These are phyloP conservation scores for Parambassis ranga DNA, from an alignment of 2,797 vertebrate genomes.

Conservation along the genomic window DNA sequence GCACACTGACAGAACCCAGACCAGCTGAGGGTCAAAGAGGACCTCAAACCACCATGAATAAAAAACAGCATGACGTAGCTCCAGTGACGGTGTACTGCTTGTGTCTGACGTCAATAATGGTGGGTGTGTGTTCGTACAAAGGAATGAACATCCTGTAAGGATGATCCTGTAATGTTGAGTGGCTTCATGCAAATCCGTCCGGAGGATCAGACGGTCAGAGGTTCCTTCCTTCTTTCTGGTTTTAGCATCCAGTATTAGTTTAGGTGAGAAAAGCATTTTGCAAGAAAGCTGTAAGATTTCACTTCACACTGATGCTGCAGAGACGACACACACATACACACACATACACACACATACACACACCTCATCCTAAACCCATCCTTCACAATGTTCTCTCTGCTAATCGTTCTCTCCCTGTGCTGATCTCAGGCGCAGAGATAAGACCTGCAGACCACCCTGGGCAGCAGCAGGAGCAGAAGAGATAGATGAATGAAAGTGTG, in stretches of 20 bases:
- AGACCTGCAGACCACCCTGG: conserved; percentile 5
- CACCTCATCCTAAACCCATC: neutral
- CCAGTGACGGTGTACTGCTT: too few species aligned
- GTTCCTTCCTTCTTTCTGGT: conserved; percentile 23
- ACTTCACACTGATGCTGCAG: neutral
- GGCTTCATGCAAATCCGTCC: conserved; percentile 4
- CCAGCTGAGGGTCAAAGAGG: too few species aligned
- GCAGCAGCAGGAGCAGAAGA: conserved; percentile 3
- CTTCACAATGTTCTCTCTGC: conserved; percentile 1
- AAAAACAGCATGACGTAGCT: too few species aligned
- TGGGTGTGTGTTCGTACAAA: too few species aligned
- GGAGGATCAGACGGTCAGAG: conserved; percentile 7
- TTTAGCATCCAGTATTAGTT: conserved; percentile 10
- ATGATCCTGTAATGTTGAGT: too few species aligned
- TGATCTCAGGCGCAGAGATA: conserved; percentile 20
- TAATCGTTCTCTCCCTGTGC: conserved; percentile 1
- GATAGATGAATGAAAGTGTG: conserved; percentile 41
- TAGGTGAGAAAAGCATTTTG: neutral
- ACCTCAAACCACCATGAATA: too few species aligned
- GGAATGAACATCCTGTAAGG: too few species aligned
- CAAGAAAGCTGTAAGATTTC: neutral
- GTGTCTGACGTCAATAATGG: too few species aligned
- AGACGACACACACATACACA: neutral
- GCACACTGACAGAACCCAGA: too few species aligned
- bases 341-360: neutral